These are phyloP conservation scores for Cetoscarus ocellatus DNA, from an alignment of 2,797 vertebrate species.

Conservation along the genomic window DNA sequence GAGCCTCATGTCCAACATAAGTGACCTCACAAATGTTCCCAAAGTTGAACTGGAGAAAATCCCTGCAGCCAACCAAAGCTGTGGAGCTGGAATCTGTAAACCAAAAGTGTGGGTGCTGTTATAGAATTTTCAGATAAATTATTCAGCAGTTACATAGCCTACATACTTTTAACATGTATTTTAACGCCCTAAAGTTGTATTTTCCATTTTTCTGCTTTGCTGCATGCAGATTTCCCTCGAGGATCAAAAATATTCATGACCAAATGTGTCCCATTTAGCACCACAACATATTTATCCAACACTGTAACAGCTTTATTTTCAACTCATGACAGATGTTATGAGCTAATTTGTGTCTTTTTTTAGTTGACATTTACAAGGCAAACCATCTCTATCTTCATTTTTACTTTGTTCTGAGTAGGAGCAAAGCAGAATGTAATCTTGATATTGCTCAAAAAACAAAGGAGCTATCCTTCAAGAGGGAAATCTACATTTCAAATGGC, in stretches of 20 bases:
- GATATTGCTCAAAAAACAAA: slow-evolving; percentile 33
- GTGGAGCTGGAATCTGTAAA: not conserved
- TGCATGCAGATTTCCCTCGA: slow-evolving; percentile 13
- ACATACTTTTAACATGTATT: not conserved
- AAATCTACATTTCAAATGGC: slow-evolving; percentile 56
- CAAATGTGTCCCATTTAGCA: slow-evolving; percentile 7
- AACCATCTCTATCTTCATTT: slow-evolving; percentile 5
- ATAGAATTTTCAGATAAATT: not conserved
- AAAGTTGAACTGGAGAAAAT: slow-evolving; percentile 15
- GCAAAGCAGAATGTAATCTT: slow-evolving; percentile 26
- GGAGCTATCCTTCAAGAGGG: slow-evolving; percentile 36
- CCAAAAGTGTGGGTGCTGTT: not conserved
- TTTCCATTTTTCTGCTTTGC: slow-evolving; percentile 12
- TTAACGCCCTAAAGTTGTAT: not conserved
- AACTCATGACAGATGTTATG: slow-evolving; percentile 9
- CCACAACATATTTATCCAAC: slow-evolving; percentile 25
- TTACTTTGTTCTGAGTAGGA: slow-evolving; percentile 20
- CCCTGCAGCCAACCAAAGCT: not conserved
- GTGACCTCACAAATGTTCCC: not conserved
- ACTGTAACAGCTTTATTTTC: slow-evolving; percentile 6
- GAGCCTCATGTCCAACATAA: not conserved
- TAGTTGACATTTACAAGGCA: slow-evolving; percentile 27
- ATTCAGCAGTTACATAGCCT: not conserved
- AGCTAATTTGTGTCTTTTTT: slow-evolving; percentile 9
- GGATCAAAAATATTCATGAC: slow-evolving; percentile 1